Base-by-base conservation (phyloP, 2,888 invertebrate genomes). In the Linnaemya vulpina region DNA sequence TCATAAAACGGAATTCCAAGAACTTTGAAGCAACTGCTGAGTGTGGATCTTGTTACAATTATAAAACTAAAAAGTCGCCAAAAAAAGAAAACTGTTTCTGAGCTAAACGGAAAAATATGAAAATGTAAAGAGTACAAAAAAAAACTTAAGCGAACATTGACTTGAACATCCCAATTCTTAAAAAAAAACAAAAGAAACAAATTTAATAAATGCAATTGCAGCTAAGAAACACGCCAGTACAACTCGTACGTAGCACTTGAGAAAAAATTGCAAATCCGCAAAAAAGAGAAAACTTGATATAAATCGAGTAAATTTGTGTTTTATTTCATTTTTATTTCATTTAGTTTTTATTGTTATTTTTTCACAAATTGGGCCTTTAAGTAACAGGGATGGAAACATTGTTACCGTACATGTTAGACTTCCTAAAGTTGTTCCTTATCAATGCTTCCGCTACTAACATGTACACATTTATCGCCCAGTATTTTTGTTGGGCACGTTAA, bases 141-240 rank as follows among this genome's bases (percentile, higher is more conserved):
- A 78, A 63, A 15, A 62, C n/a, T 51, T 15, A 13, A 62, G 43
- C 78, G 70, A 78, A 53, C 78, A 71, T 71, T 78, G 70, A 78
- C 78, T 78, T 78, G 51, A 40, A 78, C 60, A 30, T 63, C 30
- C 53, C 63, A 74, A 78, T 78, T 70, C 30, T 78, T 53, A 22
- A 70, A 51, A 20, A 43, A 62, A 43, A 40, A 40, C 10, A 68
- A 60, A 51, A 60, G 25, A 46, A 46, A 46, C 5, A 55, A 43
- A 53, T 65, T 75, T 60, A 76, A 74, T 76, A 85, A 82, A 55
- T 81, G 77, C 76, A 77, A 70, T 60, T 85, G 85, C 85, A 85
- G 78, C 78, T 78, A 58, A n/a, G 22, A 75, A 70, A 51, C 82
- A 77, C 76, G 82, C 71, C 15, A 71, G 65, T 58, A 4, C 38